phyloP scores from a whole-genome alignment of 2,113 vertebrate genomes.

The Alosa alosa region DNA sequence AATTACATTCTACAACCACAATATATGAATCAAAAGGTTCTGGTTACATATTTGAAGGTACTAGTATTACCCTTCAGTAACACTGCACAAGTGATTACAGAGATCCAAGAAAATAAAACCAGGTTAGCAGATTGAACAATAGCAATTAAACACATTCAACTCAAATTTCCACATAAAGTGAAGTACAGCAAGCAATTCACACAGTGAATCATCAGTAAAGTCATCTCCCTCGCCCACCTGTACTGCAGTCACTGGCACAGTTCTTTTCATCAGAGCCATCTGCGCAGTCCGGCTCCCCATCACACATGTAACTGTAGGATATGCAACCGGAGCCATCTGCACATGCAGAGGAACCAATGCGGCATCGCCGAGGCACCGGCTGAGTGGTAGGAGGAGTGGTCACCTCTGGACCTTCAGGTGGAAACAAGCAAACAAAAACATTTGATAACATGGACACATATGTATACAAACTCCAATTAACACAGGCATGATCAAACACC shows the following conservation, averaged over 20 bases:
- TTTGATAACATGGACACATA: not conserved
- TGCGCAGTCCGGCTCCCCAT: slow-evolving; percentile 38
- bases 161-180: not conserved
- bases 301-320: slow-evolving; percentile 30
- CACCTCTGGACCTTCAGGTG: not conserved
- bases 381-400: not conserved
- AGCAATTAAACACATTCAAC: too few species aligned
- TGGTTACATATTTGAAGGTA: not conserved
- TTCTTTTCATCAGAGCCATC: slow-evolving; percentile 71
- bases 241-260: slow-evolving; percentile 47
- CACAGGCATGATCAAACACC: not conserved
- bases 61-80: not conserved
- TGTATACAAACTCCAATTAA: not conserved
- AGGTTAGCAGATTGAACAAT: not conserved
- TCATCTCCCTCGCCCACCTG: slow-evolving; percentile 54
- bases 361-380: not conserved
- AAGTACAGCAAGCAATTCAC: not conserved
- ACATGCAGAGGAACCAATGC: slow-evolving; percentile 21
- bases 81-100: not conserved
- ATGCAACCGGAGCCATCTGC: slow-evolving; percentile 33
- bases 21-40: not conserved
- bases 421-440: not conserved
- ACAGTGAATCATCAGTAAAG: too few species aligned
- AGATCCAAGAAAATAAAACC: not conserved
- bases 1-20: not conserved